Conservation (phyloP, 2,113 vertebrate species). For the Leiothrix lutea region DNA sequence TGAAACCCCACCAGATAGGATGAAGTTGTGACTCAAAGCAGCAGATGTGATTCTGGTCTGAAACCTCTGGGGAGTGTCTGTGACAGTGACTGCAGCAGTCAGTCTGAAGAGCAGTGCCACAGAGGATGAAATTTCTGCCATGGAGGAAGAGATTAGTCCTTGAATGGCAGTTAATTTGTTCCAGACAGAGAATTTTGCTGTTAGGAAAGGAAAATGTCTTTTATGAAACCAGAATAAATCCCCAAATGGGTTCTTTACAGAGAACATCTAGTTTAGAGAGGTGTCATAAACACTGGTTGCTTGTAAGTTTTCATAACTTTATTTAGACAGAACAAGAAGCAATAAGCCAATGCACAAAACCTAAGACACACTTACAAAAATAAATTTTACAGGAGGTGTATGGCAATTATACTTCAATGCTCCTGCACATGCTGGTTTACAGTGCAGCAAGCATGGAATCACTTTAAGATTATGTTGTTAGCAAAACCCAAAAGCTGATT, state of each 20-base stretch:
- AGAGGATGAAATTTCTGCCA: constrained; percentile 36
- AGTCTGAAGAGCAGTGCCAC: background rate
- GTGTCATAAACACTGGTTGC: background rate
- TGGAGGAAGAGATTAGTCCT: constrained; percentile 40
- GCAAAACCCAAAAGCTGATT: background rate
- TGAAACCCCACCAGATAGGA: background rate
- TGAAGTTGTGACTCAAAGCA: constrained; percentile 32
- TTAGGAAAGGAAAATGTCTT: constrained; percentile 18
- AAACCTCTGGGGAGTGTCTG: constrained; percentile 4
- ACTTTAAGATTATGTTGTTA: background rate
- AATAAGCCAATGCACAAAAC: background rate
- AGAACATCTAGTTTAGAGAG: background rate
- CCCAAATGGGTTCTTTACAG: background rate
- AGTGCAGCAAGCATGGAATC: background rate
- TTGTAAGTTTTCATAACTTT: background rate
- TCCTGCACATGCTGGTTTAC: background rate
- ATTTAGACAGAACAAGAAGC: background rate
- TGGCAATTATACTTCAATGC: background rate
- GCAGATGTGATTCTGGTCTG: constrained; percentile 35
- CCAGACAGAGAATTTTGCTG: constrained; percentile 12
- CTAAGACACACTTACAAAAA: background rate
- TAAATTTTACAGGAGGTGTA: background rate
- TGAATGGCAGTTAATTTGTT: constrained; percentile 52
- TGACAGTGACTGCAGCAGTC: background rate
- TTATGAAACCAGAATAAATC: constrained; percentile 3